Evolutionary conservation across 2,113 vertebrate genomes (phyloP).

Genomic region (Promerops cafer): DNA sequence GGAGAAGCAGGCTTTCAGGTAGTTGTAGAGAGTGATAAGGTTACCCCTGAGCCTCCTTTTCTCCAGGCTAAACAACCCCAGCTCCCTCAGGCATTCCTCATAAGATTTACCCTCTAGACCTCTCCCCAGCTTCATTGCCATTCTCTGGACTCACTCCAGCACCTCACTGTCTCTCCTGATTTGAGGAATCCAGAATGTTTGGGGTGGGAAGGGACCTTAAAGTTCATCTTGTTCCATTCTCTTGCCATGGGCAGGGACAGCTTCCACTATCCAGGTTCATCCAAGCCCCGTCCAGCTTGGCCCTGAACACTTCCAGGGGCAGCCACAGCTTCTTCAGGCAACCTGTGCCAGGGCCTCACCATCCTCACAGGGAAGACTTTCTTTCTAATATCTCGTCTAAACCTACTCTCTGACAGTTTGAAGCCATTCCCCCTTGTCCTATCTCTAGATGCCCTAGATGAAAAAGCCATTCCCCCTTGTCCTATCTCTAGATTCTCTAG

Average conservation of each 20-base stretch:
- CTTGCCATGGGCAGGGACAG: neutral
- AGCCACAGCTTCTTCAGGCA: neutral
- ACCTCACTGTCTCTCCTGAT: neutral
- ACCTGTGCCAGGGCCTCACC: neutral
- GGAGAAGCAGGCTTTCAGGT: neutral
- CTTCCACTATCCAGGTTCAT: neutral
- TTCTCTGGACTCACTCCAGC: neutral
- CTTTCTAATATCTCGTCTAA: neutral
- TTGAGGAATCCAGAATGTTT: neutral
- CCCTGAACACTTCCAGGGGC: neutral
- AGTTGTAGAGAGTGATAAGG: neutral
- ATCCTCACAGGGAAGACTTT: neutral
- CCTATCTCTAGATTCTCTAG: neutral
- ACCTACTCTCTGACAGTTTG: neutral
- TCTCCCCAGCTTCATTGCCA: neutral
- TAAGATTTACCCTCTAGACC: neutral
- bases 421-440: neutral
- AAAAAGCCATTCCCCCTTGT: neutral
- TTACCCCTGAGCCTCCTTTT: neutral
- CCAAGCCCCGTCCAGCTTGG: fast-evolving
- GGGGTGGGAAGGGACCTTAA: neutral
- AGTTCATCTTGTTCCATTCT: neutral
- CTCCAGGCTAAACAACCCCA: neutral
- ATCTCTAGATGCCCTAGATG: neutral
- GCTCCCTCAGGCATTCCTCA: neutral